Conservation (phyloP, 2,113 vertebrate species). For the Alethe diademata region DNA sequence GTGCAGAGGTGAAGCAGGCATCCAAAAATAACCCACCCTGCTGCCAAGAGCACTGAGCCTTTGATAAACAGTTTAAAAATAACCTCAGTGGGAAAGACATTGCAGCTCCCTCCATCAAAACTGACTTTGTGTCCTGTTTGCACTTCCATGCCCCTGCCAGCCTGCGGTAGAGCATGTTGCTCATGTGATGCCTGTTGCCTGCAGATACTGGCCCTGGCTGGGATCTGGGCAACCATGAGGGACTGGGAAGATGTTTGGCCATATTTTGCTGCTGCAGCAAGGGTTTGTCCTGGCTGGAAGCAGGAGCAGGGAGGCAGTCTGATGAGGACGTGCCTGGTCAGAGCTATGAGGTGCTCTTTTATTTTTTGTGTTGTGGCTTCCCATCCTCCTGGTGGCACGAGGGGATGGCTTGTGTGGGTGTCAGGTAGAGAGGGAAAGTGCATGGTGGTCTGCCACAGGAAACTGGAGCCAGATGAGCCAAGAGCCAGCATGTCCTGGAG, state of each 20-base stretch:
- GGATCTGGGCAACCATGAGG: neutral
- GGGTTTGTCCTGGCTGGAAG: neutral
- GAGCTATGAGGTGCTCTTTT: neutral
- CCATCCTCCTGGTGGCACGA: neutral
- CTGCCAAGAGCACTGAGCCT: constrained; percentile 58
- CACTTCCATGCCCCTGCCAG: neutral
- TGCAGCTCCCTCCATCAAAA: constrained; percentile 15
- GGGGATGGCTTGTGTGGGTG: neutral
- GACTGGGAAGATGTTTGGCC: neutral
- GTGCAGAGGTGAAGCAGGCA: constrained; percentile 30
- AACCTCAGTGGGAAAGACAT: constrained; percentile 36
- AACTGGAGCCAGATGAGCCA: neutral
- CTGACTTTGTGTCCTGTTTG: constrained; percentile 24
- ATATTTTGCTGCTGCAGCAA: neutral
- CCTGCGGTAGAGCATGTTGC: neutral
- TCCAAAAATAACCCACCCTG: constrained; percentile 35
- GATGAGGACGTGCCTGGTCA: rapidly evolving
- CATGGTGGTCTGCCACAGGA: neutral
- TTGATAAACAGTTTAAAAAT: constrained; percentile 72
- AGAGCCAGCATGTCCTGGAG: neutral
- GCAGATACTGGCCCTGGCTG: neutral
- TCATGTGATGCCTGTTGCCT: neutral
- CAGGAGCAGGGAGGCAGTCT: neutral
- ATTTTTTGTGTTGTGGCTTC: neutral
- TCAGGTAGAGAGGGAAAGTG: neutral